Percentiles rank a stretch among this genome's conserved stretches.
These are phyloP conservation scores for Nebria ingens DNA, from an alignment of 1,140 invertebrate species.

Conservation along the genomic window DNA sequence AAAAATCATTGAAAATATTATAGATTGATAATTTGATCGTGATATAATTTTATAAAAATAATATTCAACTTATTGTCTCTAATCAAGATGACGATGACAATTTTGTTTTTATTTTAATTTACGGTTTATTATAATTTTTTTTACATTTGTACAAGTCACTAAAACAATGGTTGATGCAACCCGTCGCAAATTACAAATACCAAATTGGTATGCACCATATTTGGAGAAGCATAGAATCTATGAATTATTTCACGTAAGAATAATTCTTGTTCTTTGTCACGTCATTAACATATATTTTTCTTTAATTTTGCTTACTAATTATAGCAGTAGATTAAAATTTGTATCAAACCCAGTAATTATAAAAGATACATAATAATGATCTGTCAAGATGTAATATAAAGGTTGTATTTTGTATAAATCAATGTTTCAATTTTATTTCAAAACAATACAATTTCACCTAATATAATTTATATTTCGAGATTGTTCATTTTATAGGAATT, in stretches of 20 bases:
- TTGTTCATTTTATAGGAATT: too few species aligned
- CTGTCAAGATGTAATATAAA: slow-evolving; percentile 1
- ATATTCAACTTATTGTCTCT: too few species aligned
- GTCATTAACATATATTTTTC: not conserved
- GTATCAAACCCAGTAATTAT: not conserved
- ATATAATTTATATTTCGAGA: too few species aligned
- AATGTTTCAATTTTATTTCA: not conserved
- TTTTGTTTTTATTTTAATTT: too few species aligned
- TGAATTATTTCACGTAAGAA: slow-evolving; percentile 38
- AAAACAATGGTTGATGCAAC: slow-evolving; percentile 30
- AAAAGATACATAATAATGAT: not conserved
- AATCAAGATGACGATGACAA: too few species aligned
- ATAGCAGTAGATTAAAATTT: not conserved
- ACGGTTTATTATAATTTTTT: too few species aligned
- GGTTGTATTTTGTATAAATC: slow-evolving; percentile 12
- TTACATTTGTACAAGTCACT: too few species aligned
- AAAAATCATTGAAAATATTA: too few species aligned
- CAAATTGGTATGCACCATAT: slow-evolving; percentile 36
- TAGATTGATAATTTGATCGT: too few species aligned
- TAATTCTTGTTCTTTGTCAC: not conserved
- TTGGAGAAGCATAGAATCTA: slow-evolving; percentile 42
- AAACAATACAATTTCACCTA: not conserved
- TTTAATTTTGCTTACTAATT: too few species aligned
- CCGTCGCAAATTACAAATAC: slow-evolving; percentile 29
- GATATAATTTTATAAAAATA: too few species aligned